Evolutionary conservation across 92 coral and sea anemone species (phyloP).

Genomic region (Parazoanthus swiftii): DNA sequence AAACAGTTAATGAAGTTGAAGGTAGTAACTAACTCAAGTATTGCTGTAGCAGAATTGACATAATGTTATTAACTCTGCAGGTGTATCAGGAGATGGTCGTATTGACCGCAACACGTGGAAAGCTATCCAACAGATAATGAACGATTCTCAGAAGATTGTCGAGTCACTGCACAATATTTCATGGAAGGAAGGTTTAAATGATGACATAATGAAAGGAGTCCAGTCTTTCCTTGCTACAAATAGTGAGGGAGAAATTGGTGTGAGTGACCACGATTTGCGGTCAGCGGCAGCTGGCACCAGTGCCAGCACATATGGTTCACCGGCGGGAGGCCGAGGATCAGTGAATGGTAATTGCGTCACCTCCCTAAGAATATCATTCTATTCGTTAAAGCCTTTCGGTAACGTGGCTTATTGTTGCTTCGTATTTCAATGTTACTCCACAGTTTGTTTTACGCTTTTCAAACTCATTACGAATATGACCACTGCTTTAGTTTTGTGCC

Average conservation of each 20-base stretch:
- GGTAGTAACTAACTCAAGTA: too few relatives aligned
- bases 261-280: constrained; percentile 72
- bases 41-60: too few relatives aligned
- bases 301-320: constrained; percentile 74
- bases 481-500: too few relatives aligned
- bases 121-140: constrained; percentile 93
- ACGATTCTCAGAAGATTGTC: constrained; percentile 91
- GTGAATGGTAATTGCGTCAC: not conserved
- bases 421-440: too few relatives aligned
- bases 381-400: too few relatives aligned
- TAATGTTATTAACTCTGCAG: constrained; percentile 26
- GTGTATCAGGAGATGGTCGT: constrained; percentile 87
- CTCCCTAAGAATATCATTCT: too few relatives aligned
- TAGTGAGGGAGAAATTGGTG: constrained; percentile 82
- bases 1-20: too few relatives aligned
- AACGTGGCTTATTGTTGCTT: too few relatives aligned
- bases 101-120: constrained; percentile 94
- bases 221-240: constrained; percentile 88
- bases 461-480: too few relatives aligned
- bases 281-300: constrained; percentile 84
- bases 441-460: too few relatives aligned
- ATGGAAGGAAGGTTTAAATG: constrained; percentile 83
- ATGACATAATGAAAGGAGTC: constrained; percentile 78
- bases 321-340: constrained; percentile 52
- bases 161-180: constrained; percentile 72